These are phyloP conservation scores for Xerus rutilus DNA, from an alignment of 2,797 vertebrate species.

Conservation along the genomic window DNA sequence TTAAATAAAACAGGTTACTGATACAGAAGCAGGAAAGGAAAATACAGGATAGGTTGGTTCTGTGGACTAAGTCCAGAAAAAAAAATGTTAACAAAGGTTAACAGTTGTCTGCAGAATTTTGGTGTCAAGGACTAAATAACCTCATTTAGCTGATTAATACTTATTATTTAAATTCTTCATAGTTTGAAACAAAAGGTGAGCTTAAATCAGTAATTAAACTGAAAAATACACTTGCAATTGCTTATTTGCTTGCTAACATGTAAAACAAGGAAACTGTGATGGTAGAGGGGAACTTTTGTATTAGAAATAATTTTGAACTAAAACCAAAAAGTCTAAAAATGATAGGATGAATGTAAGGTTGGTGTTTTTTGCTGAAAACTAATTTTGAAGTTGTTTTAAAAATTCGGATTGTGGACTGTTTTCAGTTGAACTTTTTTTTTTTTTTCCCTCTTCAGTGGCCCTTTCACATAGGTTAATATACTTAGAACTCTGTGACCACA, in stretches of 20 bases:
- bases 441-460: background rate
- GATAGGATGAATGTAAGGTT: background rate
- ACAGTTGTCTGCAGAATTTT: conserved; percentile 11
- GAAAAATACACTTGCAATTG: conserved; percentile 39
- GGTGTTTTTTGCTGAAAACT: conserved; percentile 25
- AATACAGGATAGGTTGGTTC: conserved; percentile 21
- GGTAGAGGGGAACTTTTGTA: background rate
- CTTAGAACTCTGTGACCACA: background rate
- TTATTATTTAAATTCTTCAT: conserved; percentile 47
- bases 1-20: conserved; percentile 24
- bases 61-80: conserved; percentile 12
- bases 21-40: conserved; percentile 29
- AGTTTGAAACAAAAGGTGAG: conserved; percentile 27
- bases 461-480: conserved; percentile 41
- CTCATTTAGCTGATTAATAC: conserved; percentile 38
- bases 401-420: background rate
- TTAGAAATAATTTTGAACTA: conserved; percentile 64
- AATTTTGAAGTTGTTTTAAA: conserved; percentile 64
- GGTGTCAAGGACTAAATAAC: background rate
- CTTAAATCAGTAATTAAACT: background rate
- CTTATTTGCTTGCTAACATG: conserved; percentile 5
- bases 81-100: conserved; percentile 31
- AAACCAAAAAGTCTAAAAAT: conserved; percentile 44
- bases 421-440: background rate
- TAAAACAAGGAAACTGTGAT: background rate